These are phyloP conservation scores for Eilema caniola DNA, from an alignment of 2,888 invertebrate genomes.

Conservation along the genomic window DNA sequence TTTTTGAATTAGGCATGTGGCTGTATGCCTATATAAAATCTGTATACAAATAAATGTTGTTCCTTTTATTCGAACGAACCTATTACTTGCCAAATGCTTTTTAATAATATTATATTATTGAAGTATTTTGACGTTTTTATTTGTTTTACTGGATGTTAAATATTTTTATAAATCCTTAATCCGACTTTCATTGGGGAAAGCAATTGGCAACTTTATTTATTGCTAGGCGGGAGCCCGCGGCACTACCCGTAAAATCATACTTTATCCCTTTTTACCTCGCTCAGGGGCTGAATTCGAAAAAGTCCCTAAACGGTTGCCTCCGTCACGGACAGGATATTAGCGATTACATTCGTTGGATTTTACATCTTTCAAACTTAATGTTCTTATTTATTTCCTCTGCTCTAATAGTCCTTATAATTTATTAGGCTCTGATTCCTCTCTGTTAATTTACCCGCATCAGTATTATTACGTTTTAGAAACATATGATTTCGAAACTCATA, in stretches of 20 bases:
- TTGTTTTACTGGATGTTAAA: constrained; percentile 29
- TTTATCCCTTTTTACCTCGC: constrained; percentile 50
- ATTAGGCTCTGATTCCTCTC: neutral
- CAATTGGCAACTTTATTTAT: constrained; percentile 55
- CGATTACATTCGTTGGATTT: constrained; percentile 23
- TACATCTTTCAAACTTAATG: constrained; percentile 26
- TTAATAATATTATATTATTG: neutral
- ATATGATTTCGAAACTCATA: too few relatives aligned
- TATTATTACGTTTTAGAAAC: too few relatives aligned
- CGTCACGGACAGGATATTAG: constrained; percentile 38
- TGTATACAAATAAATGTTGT: neutral
- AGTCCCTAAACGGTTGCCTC: constrained; percentile 45
- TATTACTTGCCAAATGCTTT: neutral
- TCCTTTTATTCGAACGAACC: neutral
- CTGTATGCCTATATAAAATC: neutral
- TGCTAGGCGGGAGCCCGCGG: constrained; percentile 44
- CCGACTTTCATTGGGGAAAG: constrained; percentile 43
- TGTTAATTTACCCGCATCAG: neutral
- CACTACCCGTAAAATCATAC: constrained; percentile 49
- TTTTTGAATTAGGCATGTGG: neutral
- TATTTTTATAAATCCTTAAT: constrained; percentile 44
- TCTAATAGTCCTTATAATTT: constrained; percentile 10
- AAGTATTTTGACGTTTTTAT: constrained; percentile 26
- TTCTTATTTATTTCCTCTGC: constrained; percentile 6
- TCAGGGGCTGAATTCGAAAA: constrained; percentile 49